phyloP scores from a whole-genome alignment of 2,113 vertebrate species.

The Oplegnathus fasciatus region DNA sequence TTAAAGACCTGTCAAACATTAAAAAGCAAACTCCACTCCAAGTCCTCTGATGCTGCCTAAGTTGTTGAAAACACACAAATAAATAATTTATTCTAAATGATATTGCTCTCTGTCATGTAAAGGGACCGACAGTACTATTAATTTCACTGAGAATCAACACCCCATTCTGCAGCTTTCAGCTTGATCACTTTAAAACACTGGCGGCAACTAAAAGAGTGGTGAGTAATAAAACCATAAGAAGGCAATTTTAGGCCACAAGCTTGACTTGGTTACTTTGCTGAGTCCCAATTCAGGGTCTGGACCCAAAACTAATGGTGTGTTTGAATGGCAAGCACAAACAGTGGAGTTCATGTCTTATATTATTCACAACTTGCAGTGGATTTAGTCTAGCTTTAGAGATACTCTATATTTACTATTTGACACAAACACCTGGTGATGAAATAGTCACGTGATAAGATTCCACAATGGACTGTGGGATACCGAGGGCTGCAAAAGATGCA shows the following conservation, averaged over 20 bases:
- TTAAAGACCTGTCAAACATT: not conserved
- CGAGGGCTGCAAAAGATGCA: not conserved
- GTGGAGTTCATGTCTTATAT: not conserved
- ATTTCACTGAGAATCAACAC: not conserved
- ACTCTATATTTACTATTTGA: not conserved
- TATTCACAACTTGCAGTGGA: not conserved
- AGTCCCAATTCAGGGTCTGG: not conserved
- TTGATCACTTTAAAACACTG: not conserved
- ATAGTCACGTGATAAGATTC: not conserved
- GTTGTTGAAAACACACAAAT: not conserved
- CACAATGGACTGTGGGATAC: not conserved
- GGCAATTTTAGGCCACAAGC: not conserved
- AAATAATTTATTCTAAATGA: not conserved
- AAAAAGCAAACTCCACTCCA: not conserved
- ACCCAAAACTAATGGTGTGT: not conserved
- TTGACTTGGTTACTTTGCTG: not conserved
- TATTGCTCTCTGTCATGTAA: not conserved
- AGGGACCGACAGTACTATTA: not conserved
- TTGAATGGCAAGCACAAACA: not conserved
- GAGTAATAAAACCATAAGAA: not conserved
- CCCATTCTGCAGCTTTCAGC: constrained; percentile 1
- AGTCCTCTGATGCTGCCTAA: too few relatives aligned
- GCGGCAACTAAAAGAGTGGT: not conserved
- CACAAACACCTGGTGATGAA: not conserved
- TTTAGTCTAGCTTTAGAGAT: not conserved